Evolutionary conservation across 2,888 invertebrate species (phyloP), one percentile per base, ranked within the genome.

Genomic region (Myathropa florea): DNA sequence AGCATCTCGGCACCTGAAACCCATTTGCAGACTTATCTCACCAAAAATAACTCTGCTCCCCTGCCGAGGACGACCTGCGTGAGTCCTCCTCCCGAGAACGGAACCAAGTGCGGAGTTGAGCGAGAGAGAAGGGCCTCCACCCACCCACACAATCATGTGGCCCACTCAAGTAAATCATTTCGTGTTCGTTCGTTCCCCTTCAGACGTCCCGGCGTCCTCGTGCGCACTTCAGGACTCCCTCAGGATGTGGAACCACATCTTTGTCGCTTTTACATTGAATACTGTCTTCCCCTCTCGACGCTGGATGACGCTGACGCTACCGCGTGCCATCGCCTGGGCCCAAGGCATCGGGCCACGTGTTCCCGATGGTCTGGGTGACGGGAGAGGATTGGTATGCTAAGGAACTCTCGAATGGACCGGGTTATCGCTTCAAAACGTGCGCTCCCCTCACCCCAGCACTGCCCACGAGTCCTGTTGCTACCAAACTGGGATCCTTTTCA

Each of bases 1-100:
- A 21, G 57, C 14, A 23, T 53, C 67, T 46, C 68, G 63, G 75
- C 83, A 84, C 83, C 80, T 84, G 80, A 75, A 80, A 75, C 70
- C 64, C 26, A 60, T 60, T 75, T 65, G 33, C 65, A 70, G 70
- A 70, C 59, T 79, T 83, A 71, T 78, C 78, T 78, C 61, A 61
- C 60, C 61, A 39, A 53, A 46, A 72, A 72, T 28, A 53, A 72
- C 60, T 72, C 63, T 46, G 28, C 26, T 18, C 53, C 57, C 53
- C 23, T 57, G 21, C 24, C 21, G 7, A 10, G 57, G 26, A 14
- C 14, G n/a, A n/a, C n/a, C n/a, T n/a, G n/a, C n/a, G n/a, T n/a
- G n/a, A n/a, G n/a, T 57, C 14, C 60, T 24, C 46, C 26, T 26
- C 21, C 28, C 4, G 24, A 3, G 12, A 12, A 33, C 1, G 10